Evolutionary conservation across 1,140 invertebrate species (phyloP), one percentile per base, ranked within the genome.

Genomic region (Elymnias hypermnestra): DNA sequence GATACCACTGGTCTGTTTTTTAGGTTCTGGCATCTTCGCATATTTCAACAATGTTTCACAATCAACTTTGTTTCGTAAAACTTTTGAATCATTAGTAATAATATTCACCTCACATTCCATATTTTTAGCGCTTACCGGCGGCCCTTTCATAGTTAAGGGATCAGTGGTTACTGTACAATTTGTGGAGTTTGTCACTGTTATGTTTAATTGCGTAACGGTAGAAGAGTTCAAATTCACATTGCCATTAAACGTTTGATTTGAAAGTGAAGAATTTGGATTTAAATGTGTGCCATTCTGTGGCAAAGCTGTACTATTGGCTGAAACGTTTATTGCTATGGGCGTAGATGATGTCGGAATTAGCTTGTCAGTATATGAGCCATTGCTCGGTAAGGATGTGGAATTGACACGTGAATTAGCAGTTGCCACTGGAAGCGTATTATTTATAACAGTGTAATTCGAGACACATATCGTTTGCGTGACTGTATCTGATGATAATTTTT

Each of bases 21-120:
- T 40, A 0, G 49, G 76, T 55, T 72, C 72, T 0, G 68, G 75
- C 62, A 77, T 68, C 45, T 67, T 78, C 1, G 81, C 61, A 43
- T 84, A 84, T 29, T 61, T 13, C 23, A 78, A 41, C 36, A 84
- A 62, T 12, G 44, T 64, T 2, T 54, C 51, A 55, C 81, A 84
- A 26, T 84, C 68, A 1, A 84, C 53, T 35, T 53, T 63, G 8
- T 70, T 70, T 15, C 51, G 57, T 2, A 72, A 54, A 8, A 19
- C 5, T 12, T 53, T 46, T 8, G 53, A 14, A 2, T 65, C 42
- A 33, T 57, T 74, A 4, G 69, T 81, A 22, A 64, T 48, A 8
- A 84, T 78, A 42, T 78, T 68, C 1, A 84, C 66, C 15, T 45
- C 53, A 53, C 81, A 84, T 44, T 75, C 63, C 60, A 75, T 73